Percentiles rank a stretch among this genome's conserved stretches.
phyloP scores from a whole-genome alignment of 2,888 invertebrate species.

The Xestia xanthographa region DNA sequence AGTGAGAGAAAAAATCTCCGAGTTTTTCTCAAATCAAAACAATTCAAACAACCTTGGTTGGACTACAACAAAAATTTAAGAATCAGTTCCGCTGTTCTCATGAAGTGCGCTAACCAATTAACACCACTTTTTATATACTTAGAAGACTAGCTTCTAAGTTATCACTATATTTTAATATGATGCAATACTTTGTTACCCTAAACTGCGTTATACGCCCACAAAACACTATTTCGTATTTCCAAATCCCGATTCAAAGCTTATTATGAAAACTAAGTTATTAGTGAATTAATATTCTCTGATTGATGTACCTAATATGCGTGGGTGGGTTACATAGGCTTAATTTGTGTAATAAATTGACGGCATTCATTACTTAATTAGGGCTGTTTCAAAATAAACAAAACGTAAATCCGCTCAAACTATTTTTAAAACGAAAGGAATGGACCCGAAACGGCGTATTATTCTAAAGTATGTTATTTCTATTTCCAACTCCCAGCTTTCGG shows the following conservation, averaged over 20 bases:
- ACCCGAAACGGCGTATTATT: slow-evolving; percentile 8
- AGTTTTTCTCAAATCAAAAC: no score
- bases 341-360: background rate
- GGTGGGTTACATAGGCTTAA: background rate
- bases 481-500: slow-evolving; percentile 12
- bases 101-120: background rate
- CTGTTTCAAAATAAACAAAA: background rate
- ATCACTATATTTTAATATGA: no score
- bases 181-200: background rate
- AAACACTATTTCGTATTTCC: background rate
- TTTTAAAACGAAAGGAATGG: background rate
- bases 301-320: background rate
- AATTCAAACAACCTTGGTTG: no score
- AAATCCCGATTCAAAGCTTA: background rate
- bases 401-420: background rate
- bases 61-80: no score
- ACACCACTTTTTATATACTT: background rate
- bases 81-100: background rate
- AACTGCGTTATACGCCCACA: background rate
- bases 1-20: no score
- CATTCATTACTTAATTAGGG: background rate
- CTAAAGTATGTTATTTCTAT: background rate
- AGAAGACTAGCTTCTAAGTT: background rate
- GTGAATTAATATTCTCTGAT: slow-evolving; percentile 5
- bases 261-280: slow-evolving; percentile 11